Base-by-base conservation (phyloP, 2,888 invertebrate genomes). In the Exephanes ischioxanthus region DNA sequence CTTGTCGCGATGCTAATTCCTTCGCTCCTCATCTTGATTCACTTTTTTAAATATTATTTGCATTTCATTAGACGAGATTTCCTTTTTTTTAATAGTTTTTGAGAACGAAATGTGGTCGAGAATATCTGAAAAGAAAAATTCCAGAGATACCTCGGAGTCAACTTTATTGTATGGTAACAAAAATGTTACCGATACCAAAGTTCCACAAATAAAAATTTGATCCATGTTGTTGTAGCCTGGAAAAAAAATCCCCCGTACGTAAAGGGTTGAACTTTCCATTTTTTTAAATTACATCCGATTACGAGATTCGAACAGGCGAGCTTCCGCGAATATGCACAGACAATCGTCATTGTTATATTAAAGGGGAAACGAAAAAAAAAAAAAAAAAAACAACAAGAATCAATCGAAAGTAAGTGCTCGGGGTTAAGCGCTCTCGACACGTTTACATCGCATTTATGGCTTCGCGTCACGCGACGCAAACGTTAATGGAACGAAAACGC, bases 381-480 rank as follows among this genome's bases (percentile, higher is more conserved):
- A 33, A 63, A 61, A 37, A 71, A 55, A 55, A 26, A 37, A 68
- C 68, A 70, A 75, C 73, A 41, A 79, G 73, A 85, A 77, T 83
- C 86, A 86, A 83, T 86, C 77, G 66, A 80, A 72, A 80, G 61
- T 67, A 83, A 86, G 83, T 86, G 86, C 80, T 80, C 77, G 77
- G 45, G 80, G 80, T 83, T 86, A 86, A 86, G 73, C 72, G 83
- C 53, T 75, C 80, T 66, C 77, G 63, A 78, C 77, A 77, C 80
- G 80, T 83, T 83, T 72, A 48, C 55, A 67, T 58, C 45, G 14
- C 14, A 48, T 80, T 83, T 70, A 83, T 80, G 86, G 86, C 77
- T 83, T 86, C 80, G 45, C 51, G 89, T 91, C 91, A 91, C 88
- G 88, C 90, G 89, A 91, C 89, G 89, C 88, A 89, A 88, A 90